A percentile compares a stretch with the other conserved stretches of the same genome.
Evolutionary conservation across 2,888 invertebrate species (phyloP).

Genomic region (Argyresthia goedartella): DNA sequence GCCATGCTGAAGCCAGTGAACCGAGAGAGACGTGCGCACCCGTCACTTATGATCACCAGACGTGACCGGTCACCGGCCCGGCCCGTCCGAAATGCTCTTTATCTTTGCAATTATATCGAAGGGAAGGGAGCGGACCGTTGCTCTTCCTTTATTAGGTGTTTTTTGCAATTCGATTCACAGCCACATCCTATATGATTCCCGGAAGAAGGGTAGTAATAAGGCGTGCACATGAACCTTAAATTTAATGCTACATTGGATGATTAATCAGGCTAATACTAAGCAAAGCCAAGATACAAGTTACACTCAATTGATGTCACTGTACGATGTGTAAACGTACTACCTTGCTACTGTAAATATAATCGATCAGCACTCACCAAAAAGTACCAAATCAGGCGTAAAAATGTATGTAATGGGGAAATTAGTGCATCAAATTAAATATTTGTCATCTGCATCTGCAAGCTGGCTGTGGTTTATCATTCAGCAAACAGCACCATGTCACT

Average conservation of each 20-base stretch:
- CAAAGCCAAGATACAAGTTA: neutral
- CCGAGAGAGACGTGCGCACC: slow-evolving; percentile 48
- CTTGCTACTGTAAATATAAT: neutral
- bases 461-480: slow-evolving; percentile 45
- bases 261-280: no score
- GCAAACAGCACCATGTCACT: slow-evolving; percentile 27
- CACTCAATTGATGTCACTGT: neutral
- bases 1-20: slow-evolving; percentile 37
- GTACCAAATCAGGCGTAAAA: neutral
- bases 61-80: no score
- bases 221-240: no score
- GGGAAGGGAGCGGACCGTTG: no score
- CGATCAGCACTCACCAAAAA: neutral
- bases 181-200: no score
- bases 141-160: no score
- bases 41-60: neutral
- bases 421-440: slow-evolving; percentile 35
- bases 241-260: no score
- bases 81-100: no score
- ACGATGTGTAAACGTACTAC: neutral
- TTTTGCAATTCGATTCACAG: no score
- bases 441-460: slow-evolving; percentile 46
- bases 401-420: slow-evolving; percentile 6
- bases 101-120: no score
- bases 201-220: no score